Conservation (phyloP, 2,888 invertebrate species). For the Mongoloraphidia duomilia region DNA sequence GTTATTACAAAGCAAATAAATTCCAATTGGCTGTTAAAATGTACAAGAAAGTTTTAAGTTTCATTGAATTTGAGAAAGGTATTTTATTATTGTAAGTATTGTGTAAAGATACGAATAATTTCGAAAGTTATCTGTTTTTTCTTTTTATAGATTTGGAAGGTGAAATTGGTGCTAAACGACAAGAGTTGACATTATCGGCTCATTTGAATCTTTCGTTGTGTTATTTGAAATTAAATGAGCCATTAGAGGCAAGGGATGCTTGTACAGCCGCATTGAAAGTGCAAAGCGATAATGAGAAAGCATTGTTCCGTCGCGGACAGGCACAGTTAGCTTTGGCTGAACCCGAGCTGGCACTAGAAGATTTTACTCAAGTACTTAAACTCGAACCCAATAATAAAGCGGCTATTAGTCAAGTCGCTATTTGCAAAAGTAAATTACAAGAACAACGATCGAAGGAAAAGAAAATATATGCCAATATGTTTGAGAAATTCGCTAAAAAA, state of each 20-base stretch:
- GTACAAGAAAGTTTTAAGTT: conserved; percentile 63
- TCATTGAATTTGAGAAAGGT: conserved; percentile 42
- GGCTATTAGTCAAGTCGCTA: conserved; percentile 59
- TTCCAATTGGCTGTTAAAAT: conserved; percentile 67
- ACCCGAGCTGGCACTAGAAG: conserved; percentile 56
- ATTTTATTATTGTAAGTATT: conserved; percentile 11
- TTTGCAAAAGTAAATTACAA: conserved; percentile 59
- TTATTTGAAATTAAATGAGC: conserved; percentile 57
- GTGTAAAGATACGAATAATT: not conserved
- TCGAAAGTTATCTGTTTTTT: not conserved
- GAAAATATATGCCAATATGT: conserved; percentile 86
- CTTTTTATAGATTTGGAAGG: conserved; percentile 25
- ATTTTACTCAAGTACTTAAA: conserved; percentile 62
- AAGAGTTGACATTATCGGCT: conserved; percentile 48
- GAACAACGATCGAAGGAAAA: conserved; percentile 69
- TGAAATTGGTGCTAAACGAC: conserved; percentile 32
- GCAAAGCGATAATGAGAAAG: conserved; percentile 72
- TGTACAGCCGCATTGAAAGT: conserved; percentile 65
- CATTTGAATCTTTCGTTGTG: conserved; percentile 73
- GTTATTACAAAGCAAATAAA: conserved; percentile 72
- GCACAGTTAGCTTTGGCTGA: conserved; percentile 63
- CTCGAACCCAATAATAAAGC: conserved; percentile 79
- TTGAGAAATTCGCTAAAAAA: conserved; percentile 75
- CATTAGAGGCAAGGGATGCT: conserved; percentile 52
- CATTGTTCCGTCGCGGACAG: conserved; percentile 74